phyloP scores from a whole-genome alignment of 2,797 vertebrate genomes.

The Phataginus tricuspis region DNA sequence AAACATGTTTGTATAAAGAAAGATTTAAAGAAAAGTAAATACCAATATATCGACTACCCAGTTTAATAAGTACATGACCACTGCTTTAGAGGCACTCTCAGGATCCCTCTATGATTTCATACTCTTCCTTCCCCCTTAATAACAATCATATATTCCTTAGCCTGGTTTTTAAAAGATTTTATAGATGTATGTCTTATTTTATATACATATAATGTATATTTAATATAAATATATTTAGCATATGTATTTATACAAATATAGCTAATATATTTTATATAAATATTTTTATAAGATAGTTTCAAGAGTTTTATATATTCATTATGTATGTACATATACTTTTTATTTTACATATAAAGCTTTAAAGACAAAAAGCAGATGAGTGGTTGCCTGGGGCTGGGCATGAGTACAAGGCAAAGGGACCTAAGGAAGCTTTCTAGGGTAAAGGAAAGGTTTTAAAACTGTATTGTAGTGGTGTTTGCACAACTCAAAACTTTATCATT shows the following conservation, averaged over 20 bases:
- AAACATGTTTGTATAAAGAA: background rate
- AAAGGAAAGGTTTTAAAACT: background rate
- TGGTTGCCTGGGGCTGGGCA: background rate
- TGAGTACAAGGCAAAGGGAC: background rate
- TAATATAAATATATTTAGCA: background rate
- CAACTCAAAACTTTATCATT: background rate
- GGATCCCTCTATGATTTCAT: background rate
- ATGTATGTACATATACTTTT: background rate
- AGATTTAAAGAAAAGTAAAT: background rate
- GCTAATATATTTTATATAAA: background rate
- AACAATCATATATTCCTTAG: background rate
- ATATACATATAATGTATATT: background rate
- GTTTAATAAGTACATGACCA: background rate
- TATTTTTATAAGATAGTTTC: background rate
- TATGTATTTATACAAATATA: background rate
- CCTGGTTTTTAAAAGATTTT: background rate
- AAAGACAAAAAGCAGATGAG: background rate
- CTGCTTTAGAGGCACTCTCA: background rate
- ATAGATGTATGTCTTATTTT: background rate
- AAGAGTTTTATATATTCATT: background rate
- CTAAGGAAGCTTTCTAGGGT: background rate
- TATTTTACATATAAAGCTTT: background rate
- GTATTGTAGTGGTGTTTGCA: background rate
- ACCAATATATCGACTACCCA: background rate
- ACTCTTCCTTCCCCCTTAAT: background rate